Evolutionary conservation across 2,113 vertebrate species (phyloP), one percentile per base, ranked within the genome.

Genomic region (Seriola aureovittata): DNA sequence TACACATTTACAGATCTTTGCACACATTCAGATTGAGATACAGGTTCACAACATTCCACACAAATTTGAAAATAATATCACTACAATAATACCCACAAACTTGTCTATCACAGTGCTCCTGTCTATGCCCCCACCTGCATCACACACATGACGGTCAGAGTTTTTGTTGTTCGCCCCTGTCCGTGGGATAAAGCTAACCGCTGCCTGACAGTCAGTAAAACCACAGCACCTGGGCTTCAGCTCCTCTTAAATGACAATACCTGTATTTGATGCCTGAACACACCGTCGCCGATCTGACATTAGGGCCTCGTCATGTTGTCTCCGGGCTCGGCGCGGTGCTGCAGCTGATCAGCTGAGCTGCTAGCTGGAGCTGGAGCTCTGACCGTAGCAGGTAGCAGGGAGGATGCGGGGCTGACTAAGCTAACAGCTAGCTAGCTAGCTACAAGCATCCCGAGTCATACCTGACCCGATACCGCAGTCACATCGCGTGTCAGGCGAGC

Each of bases 291-390:
- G 63, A 42, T 68, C 72, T 38, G 83, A 62, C 79, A 70, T 70
- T 25, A 90, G 58, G 88, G 92, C 84, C 86, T 86, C 82, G 3
- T 59, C 86, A 78, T 84, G 55, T 52, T 60, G 50, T 54, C 32
- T 6, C 75, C 71, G 69, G 63, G 50, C 58, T 80, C 25, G 11
- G 70, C 7, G 82, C 38, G 68, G 16, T 25, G 81, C 89, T 48
- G 86, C 88, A 59, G 91, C 84, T 5, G 82, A 67, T 65, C 91
- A 80, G 86, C 89, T 78, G 80, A 62, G 88, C 90, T 48, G 64
- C 32, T 75, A 1, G 71, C 79, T 3, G 78, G 66, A 59, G 79
- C 83, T 10, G 40, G 40, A 42, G 40, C 40, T 10, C 40, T 8
- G 40, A 42, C 40, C 9, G 40, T 10, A 42, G 63, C 57, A 2